Evolutionary conservation across 1,140 invertebrate species (phyloP).

Genomic region (Proctacanthus coquilletti): DNA sequence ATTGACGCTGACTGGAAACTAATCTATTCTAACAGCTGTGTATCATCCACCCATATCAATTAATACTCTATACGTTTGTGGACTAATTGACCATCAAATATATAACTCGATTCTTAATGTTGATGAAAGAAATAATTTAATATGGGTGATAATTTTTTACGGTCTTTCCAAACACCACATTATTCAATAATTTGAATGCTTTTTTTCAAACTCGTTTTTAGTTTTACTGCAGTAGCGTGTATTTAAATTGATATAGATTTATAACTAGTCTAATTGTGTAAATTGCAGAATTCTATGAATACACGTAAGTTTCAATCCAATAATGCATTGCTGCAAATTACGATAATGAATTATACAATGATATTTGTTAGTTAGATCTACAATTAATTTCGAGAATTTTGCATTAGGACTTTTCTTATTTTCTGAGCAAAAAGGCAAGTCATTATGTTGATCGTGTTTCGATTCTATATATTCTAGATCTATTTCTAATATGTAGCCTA

Average conservation of each 20-base stretch:
- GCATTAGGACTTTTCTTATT: conserved; percentile 11
- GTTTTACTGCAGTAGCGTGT: conserved; percentile 24
- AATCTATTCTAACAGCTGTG: no score
- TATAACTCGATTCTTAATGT: no score
- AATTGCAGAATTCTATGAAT: conserved; percentile 36
- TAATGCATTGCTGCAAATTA: conserved; percentile 33
- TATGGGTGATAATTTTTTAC: no score
- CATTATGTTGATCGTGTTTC: conserved; percentile 35
- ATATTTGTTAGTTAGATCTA: conserved; percentile 22
- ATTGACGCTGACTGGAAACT: no score
- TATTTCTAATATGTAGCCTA: conserved; percentile 38
- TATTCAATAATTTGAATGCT: conserved; percentile 36
- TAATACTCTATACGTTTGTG: no score
- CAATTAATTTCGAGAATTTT: conserved; percentile 22
- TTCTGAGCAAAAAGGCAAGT: conserved; percentile 34
- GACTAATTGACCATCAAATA: no score
- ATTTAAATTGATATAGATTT: conserved; percentile 33
- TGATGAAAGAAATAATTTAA: no score
- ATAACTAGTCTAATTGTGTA: conserved; percentile 33
- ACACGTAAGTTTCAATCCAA: conserved; percentile 32
- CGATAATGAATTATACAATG: conserved; percentile 35
- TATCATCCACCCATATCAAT: no score
- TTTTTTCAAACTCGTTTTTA: conserved; percentile 33
- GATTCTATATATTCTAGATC: conserved; percentile 23
- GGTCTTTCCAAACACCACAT: conserved; percentile 33